Percentiles rank a stretch among this genome's conserved stretches.
phyloP scores from a whole-genome alignment of 1,140 invertebrate species.

The Myzus persicae region DNA sequence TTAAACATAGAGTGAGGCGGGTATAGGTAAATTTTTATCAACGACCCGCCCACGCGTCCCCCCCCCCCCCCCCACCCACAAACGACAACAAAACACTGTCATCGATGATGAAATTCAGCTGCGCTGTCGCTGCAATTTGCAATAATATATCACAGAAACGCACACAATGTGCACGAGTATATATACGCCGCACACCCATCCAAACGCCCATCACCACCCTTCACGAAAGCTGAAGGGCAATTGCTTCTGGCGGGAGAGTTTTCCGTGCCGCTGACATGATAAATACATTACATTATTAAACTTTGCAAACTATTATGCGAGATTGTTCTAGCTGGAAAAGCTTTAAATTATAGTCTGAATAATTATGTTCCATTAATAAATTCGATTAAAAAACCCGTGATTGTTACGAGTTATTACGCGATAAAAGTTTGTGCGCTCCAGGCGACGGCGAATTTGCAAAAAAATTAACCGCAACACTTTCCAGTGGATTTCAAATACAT shows the following conservation, averaged over 20 bases:
- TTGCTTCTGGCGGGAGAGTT: background rate
- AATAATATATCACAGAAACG: background rate
- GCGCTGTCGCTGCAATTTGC: background rate
- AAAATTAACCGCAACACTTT: background rate
- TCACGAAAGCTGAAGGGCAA: background rate
- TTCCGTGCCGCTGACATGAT: background rate
- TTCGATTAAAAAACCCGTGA: background rate
- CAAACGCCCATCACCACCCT: background rate
- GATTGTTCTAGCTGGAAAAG: background rate
- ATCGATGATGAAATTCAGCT: background rate
- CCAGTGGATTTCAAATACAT: background rate
- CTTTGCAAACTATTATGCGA: background rate
- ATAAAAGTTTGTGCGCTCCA: background rate
- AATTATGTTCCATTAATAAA: background rate
- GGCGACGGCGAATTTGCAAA: background rate
- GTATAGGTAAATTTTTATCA: background rate
- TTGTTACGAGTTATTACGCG: background rate
- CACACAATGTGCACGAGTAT: background rate
- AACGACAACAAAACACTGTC: background rate
- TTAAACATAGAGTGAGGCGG: background rate
- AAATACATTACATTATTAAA: slow-evolving; percentile 3
- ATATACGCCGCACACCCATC: background rate
- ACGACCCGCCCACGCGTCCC: background rate
- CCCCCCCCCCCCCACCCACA: too few relatives aligned
- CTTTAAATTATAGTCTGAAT: background rate